Evolutionary conservation across 2,888 invertebrate genomes (phyloP).

Genomic region (Brachyptera risi): DNA sequence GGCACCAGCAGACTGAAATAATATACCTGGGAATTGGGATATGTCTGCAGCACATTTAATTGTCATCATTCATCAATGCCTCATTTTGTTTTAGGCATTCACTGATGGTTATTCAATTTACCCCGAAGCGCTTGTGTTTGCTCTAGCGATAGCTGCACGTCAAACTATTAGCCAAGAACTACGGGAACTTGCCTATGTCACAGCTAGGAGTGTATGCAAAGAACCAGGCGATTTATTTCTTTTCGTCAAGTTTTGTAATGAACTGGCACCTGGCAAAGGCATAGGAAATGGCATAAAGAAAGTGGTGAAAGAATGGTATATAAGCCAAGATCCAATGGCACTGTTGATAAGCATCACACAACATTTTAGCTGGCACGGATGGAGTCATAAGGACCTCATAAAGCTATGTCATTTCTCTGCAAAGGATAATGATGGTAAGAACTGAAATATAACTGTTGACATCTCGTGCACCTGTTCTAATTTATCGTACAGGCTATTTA

Average conservation of each 20-base stretch:
- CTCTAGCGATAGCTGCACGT: constrained; percentile 56
- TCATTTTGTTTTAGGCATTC: constrained; percentile 46
- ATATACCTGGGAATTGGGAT: not conserved
- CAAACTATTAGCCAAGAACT: constrained; percentile 45
- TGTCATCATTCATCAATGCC: too few species aligned
- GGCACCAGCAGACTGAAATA: not conserved
- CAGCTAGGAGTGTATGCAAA: constrained; percentile 53
- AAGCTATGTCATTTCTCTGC: not conserved
- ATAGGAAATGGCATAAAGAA: constrained; percentile 63
- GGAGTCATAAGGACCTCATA: not conserved
- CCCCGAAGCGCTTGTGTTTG: constrained; percentile 58
- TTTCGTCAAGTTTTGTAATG: constrained; percentile 56
- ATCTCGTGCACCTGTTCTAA: too few species aligned
- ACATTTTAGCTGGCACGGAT: constrained; percentile 50
- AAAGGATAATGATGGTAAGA: constrained; percentile 7
- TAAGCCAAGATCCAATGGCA: constrained; percentile 54
- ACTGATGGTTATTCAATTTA: constrained; percentile 51
- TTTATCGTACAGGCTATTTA: too few species aligned
- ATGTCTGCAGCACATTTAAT: not conserved
- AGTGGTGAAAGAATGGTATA: constrained; percentile 62
- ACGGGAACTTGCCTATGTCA: constrained; percentile 53
- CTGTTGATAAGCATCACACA: constrained; percentile 53
- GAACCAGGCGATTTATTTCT: constrained; percentile 61
- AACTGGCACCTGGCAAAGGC: constrained; percentile 45
- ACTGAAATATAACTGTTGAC: too few species aligned